Conservation (phyloP, 2,797 vertebrate species). For the Podarcis siculus region DNA sequence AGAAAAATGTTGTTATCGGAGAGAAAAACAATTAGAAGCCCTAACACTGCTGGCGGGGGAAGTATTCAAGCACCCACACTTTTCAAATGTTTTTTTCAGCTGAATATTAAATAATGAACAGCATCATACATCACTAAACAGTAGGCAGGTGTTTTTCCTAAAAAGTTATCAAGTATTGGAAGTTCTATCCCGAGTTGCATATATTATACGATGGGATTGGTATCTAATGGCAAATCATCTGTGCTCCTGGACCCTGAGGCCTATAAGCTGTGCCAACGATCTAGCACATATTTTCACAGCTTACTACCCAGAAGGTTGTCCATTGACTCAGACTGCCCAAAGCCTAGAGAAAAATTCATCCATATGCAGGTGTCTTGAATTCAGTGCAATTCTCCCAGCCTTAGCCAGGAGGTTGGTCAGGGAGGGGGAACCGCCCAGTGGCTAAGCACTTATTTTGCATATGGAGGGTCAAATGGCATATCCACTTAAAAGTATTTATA, state of each 20-base stretch:
- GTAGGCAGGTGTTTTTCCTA: background rate
- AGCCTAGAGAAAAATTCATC: background rate
- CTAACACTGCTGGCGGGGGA: background rate
- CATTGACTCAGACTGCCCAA: background rate
- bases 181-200: background rate
- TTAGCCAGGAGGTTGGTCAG: too few species aligned
- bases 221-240: background rate
- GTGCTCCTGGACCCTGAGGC: background rate
- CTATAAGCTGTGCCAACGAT: background rate
- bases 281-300: background rate
- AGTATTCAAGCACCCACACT: background rate
- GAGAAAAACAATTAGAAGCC: background rate
- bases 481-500: too few species aligned
- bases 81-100: background rate
- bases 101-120: background rate
- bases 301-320: background rate
- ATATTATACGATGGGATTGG: background rate
- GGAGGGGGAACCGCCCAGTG: background rate
- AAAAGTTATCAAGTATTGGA: background rate
- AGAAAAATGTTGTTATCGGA: background rate
- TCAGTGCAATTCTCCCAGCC: too few species aligned
- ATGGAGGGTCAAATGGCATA: too few species aligned
- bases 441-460: background rate
- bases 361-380: too few species aligned
- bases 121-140: background rate